Base-by-base conservation (phyloP, 2,797 vertebrate genomes). In the Meda fulgida region DNA sequence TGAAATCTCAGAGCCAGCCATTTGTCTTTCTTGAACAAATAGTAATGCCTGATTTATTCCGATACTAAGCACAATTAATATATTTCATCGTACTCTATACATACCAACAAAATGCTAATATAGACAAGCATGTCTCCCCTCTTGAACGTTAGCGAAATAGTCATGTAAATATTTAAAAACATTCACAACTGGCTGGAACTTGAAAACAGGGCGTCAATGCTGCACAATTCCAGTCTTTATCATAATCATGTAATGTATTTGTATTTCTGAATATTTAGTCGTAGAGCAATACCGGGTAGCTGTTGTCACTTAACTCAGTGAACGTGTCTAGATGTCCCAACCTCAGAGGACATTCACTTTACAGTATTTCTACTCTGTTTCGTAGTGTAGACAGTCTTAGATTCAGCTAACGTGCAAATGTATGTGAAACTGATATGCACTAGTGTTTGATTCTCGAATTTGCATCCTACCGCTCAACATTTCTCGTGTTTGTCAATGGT, bases 201-300 rank as follows among this genome's bases (percentile, higher is more conserved):
- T 26, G 55, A 79, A 79, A 79, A 84, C 92, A 93, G 93, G 92
- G 90, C 92, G 91, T 87, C 80, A 91, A 94, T 90, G 79, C 70
- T 81, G 81, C 85, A 89, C 92, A 81, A 63, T 86, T 43, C 51
- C 76, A 71, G 78, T 63, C 92, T 93, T 75, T 84, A 92, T 92
- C 91, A 60, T 80, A 79, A 72, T 92, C 93, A 91, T 90, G 93
- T 91, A 93, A 93, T 90, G 91, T 86, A 89, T 77, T 94, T 93
- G 94, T 93, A 80, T 92, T 93, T 89, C 88, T 81, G 89, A 93
- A 93, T 95, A 94, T 90, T 90, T 94, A 92, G 94, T 85, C 88
- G 93, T 95, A 93, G 92, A 95, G 93, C 93, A 93, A 93, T 93
- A 92, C 91, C 60, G 86, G 89, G 86, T 94, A 90, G 91, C 86